Base-by-base conservation (phyloP, 2,888 invertebrate species). In the Sinohyriopsis cumingii region DNA sequence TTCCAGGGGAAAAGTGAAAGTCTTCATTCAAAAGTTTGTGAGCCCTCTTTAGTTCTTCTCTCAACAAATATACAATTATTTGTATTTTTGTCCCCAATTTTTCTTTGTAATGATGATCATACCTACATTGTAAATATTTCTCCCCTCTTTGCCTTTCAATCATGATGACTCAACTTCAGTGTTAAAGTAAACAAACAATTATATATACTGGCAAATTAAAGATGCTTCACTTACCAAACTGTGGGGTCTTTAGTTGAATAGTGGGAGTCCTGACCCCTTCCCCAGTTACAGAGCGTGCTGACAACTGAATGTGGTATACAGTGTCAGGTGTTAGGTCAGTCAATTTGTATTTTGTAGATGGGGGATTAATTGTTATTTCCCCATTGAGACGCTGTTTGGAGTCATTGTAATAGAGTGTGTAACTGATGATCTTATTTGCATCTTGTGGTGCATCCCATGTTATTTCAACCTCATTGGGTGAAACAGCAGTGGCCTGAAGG, bases 181-280 rank as follows among this genome's bases (percentile, higher is more conserved):
- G 45, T 45, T 45, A 45, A 45, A 45, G 45, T 12, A 45, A 45
- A 45, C 45, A 45, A 45, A 45, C 45, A 45, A 45, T 45, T 45
- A 45, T 3, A 3, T 15, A 45, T 12, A 45, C 7, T 3, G 45
- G 12, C 45, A 45, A 45, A 45, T 12, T 45, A 45, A 12, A 45
- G 15, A 45, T 45, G 12, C 45, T 45, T 45, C 45, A 92, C 97
- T 95, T 95, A 98, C 98, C 96, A 93, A 97, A 98, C 94, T 96
- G 96, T 91, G 97, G 96, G 67, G 99, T 99, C 91, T 96, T 94
- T 84, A 96, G 96, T 80, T 96, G 95, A 81, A 97, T 95, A 20
- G 96, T 95, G 57, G 97, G 96, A 22, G 98, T 98, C 68, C 96
- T 96, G 55, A 97, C 97, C 22, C 98, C 98, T 91, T 97, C 98